phyloP scores from a whole-genome alignment of 2,888 invertebrate genomes.

The Salticus scenicus region DNA sequence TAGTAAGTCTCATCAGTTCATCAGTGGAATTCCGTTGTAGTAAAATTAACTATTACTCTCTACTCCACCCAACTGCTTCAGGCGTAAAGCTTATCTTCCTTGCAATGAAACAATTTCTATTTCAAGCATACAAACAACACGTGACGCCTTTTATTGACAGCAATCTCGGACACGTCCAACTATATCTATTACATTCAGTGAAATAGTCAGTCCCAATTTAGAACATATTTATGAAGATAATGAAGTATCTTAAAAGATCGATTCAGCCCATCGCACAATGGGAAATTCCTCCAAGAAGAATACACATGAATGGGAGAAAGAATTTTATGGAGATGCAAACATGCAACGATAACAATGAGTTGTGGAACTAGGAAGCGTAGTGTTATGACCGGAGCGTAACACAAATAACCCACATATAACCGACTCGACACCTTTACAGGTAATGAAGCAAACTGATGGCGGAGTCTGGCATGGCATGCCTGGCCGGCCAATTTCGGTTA shows the following conservation, averaged over 20 bases:
- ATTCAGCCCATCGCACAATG: neutral
- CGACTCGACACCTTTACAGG: neutral
- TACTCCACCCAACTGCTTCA: too few species aligned
- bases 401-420: conserved; percentile 9
- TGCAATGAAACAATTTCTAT: too few species aligned
- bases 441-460: neutral
- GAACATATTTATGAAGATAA: neutral
- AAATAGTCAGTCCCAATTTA: neutral
- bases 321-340: neutral
- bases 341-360: neutral
- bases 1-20: too few species aligned
- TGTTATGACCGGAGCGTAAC: conserved; percentile 6
- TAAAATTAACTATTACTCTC: too few species aligned
- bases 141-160: too few species aligned
- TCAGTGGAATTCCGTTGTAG: too few species aligned
- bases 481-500: too few species aligned
- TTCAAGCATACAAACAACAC: too few species aligned
- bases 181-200: too few species aligned
- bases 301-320: neutral
- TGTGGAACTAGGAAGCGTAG: conserved; percentile 2
- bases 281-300: neutral
- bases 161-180: too few species aligned
- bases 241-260: neutral
- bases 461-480: too few species aligned
- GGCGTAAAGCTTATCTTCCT: too few species aligned